A percentile compares a stretch with the other conserved stretches of the same genome.
These are phyloP conservation scores for Phodopus roborovskii DNA, from an alignment of 2,113 vertebrate species.

Conservation along the genomic window DNA sequence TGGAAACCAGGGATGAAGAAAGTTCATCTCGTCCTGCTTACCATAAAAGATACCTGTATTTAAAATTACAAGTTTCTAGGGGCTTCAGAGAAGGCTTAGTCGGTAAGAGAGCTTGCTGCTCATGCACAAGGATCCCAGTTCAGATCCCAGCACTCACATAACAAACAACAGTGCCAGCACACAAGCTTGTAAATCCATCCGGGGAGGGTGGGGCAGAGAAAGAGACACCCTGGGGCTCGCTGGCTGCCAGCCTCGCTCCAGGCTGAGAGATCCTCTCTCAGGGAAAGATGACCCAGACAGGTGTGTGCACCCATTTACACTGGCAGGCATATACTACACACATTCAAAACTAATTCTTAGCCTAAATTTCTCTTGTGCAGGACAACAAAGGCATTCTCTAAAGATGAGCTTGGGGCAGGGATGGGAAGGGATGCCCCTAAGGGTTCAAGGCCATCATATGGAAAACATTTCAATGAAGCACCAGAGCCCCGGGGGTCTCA, in stretches of 20 bases:
- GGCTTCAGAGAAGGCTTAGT: background rate
- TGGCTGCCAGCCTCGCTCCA: background rate
- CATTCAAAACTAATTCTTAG: background rate
- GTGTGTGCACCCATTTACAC: too few species aligned
- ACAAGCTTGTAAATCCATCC: background rate
- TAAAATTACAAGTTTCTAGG: background rate
- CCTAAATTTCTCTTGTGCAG: background rate
- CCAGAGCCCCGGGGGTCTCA: background rate
- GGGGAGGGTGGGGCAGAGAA: background rate
- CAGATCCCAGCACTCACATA: background rate
- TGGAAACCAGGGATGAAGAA: background rate
- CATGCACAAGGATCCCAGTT: background rate
- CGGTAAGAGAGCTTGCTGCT: background rate
- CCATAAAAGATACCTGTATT: background rate
- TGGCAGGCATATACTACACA: background rate
- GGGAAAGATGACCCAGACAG: background rate
- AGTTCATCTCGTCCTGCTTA: background rate
- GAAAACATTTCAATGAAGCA: background rate
- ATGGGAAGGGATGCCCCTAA: background rate
- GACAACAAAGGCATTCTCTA: background rate
- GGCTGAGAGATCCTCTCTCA: background rate
- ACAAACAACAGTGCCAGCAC: background rate
- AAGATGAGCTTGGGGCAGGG: background rate
- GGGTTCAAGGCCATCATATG: background rate
- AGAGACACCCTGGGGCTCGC: background rate